Evolutionary conservation across 2,888 invertebrate species (phyloP).

Genomic region (Stenolophus ochropezus): DNA sequence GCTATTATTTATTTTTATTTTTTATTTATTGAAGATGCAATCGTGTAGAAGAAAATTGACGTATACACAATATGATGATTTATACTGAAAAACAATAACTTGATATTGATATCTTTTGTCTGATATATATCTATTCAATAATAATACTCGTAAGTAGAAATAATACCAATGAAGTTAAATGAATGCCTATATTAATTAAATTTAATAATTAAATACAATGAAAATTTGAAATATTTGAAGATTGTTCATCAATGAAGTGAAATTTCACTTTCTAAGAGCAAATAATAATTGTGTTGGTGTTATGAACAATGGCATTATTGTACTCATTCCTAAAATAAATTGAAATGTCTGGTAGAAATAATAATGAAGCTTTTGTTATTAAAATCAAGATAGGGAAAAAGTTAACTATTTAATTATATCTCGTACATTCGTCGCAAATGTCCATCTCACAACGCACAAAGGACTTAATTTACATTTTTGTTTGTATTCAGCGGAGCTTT

Average conservation of each 20-base stretch:
- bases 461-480: constrained; percentile 21
- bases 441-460: constrained; percentile 1
- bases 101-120: too few relatives aligned
- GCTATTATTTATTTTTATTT: too few relatives aligned
- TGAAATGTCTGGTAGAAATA: not conserved
- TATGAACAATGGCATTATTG: not conserved
- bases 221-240: not conserved
- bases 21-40: too few relatives aligned
- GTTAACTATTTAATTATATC: constrained; percentile 13
- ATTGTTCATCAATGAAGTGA: not conserved
- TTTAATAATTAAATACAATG: not conserved
- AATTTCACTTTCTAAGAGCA: not conserved
- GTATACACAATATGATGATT: too few relatives aligned
- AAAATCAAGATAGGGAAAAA: not conserved
- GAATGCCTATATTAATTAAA: not conserved
- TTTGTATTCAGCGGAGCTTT: constrained; percentile 2
- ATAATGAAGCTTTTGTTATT: constrained; percentile 1
- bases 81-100: too few relatives aligned
- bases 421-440: constrained; percentile 4
- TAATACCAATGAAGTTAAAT: too few relatives aligned
- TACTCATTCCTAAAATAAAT: not conserved
- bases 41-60: too few relatives aligned
- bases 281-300: not conserved
- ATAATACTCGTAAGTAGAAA: too few relatives aligned
- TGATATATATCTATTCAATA: too few relatives aligned